Percentiles rank a stretch among this genome's conserved stretches.
phyloP scores from a whole-genome alignment of 2,113 vertebrate species.

The Eulacestoma nigropectus region DNA sequence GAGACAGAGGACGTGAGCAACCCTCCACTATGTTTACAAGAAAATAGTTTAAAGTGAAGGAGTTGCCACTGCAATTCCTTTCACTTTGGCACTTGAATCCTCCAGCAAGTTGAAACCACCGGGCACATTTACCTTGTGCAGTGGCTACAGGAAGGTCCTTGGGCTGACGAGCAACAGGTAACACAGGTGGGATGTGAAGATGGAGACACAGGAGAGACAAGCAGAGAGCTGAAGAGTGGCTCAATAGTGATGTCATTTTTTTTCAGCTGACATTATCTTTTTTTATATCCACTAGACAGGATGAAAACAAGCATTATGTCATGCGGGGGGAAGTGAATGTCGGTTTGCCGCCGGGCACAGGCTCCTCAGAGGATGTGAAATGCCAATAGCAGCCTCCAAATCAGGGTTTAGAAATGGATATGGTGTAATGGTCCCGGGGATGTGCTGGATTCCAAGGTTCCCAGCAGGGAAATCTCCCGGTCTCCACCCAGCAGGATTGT shows the following conservation, averaged over 20 bases:
- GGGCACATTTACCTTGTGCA: background rate
- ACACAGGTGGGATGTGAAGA: background rate
- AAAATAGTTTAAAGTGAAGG: background rate
- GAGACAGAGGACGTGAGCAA: background rate
- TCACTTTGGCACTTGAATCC: background rate
- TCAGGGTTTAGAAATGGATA: background rate
- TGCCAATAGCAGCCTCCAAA: background rate
- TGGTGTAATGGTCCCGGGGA: background rate
- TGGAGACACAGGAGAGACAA: background rate
- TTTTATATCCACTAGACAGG: background rate
- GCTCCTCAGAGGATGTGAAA: background rate
- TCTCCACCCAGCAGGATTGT: background rate
- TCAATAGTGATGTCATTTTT: background rate
- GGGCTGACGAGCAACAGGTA: background rate
- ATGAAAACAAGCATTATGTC: background rate
- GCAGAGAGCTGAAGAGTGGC: background rate
- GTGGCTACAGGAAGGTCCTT: background rate
- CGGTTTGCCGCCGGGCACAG: background rate
- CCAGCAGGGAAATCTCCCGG: background rate
- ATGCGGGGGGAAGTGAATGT: background rate
- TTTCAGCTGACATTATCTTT: background rate
- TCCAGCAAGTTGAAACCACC: background rate
- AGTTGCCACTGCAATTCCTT: background rate
- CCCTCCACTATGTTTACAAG: accelerated
- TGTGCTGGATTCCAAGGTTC: background rate